phyloP scores from a whole-genome alignment of 2,113 vertebrate genomes.

The Acrocephalus arundinaceus region DNA sequence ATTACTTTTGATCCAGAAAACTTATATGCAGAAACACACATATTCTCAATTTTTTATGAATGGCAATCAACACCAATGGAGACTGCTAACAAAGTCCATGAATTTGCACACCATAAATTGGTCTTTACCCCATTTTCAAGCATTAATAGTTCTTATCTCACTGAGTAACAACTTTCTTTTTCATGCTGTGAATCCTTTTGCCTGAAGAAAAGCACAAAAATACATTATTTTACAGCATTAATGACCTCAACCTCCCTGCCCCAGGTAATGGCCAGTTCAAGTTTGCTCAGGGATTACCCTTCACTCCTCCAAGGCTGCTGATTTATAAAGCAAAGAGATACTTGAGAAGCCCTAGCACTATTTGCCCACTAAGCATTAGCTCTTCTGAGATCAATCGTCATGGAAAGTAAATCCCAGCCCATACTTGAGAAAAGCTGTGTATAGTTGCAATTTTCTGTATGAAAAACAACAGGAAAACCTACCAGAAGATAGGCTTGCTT shows the following conservation, averaged over 20 bases:
- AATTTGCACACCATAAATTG: background rate
- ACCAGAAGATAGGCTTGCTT: background rate
- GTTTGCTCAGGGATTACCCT: slow-evolving; percentile 36
- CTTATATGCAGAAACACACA: background rate
- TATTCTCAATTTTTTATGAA: background rate
- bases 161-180: background rate
- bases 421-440: background rate
- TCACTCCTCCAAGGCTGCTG: background rate
- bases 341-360: background rate
- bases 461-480: background rate
- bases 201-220: background rate
- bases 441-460: background rate
- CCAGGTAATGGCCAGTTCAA: background rate
- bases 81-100: background rate
- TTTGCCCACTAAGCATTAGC: background rate
- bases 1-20: background rate
- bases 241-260: background rate
- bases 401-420: background rate
- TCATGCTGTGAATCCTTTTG: background rate
- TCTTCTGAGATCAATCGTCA: slow-evolving; percentile 3
- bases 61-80: background rate
- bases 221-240: background rate
- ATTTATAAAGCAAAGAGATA: slow-evolving; percentile 31
- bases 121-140: background rate
- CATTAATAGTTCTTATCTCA: background rate